phyloP scores from a whole-genome alignment of 1,140 invertebrate genomes.

The Cydia pomonella region DNA sequence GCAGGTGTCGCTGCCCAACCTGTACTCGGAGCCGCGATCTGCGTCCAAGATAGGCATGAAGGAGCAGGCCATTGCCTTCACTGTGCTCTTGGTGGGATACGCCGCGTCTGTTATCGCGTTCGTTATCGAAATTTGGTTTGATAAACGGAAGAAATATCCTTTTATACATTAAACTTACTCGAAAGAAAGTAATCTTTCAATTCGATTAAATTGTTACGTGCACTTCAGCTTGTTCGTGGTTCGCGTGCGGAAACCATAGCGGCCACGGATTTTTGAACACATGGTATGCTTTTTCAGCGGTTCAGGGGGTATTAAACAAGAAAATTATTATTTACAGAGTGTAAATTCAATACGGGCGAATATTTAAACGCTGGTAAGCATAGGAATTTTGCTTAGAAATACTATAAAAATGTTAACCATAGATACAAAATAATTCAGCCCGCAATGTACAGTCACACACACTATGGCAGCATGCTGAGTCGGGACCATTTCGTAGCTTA shows the following conservation, averaged over 20 bases:
- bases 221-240: neutral
- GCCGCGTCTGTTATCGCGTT: conserved; percentile 34
- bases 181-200: neutral
- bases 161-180: neutral
- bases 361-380: too few relatives aligned
- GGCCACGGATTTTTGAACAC: too few relatives aligned
- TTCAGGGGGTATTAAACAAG: too few relatives aligned
- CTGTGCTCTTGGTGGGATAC: conserved; percentile 38
- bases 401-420: too few relatives aligned
- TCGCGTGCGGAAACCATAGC: neutral
- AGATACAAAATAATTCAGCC: too few relatives aligned
- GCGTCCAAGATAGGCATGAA: conserved; percentile 34
- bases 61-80: conserved; percentile 39
- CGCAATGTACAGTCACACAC: too few relatives aligned
- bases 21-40: conserved; percentile 33
- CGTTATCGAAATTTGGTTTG: conserved; percentile 39
- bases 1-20: neutral
- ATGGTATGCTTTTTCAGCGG: too few relatives aligned
- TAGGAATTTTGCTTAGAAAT: too few relatives aligned
- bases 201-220: neutral
- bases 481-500: too few relatives aligned
- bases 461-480: too few relatives aligned
- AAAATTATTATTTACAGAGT: too few relatives aligned
- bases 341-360: too few relatives aligned
- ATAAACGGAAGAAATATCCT: neutral